These are phyloP conservation scores for Malachius bipustulatus DNA, from an alignment of 2,888 invertebrate species.

Conservation along the genomic window DNA sequence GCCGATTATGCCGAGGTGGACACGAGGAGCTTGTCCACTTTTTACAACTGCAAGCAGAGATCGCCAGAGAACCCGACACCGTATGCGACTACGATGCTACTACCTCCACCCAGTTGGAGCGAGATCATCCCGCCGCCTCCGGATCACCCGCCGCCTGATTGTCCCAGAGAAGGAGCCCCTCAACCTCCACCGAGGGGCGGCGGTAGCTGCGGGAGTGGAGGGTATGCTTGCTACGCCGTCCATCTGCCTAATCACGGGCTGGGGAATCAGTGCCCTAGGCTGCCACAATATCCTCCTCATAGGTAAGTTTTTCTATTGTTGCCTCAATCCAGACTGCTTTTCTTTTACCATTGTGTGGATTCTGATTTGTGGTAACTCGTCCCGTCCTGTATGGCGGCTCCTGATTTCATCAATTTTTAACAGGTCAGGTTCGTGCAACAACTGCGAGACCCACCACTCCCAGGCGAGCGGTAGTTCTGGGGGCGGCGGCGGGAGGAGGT, in stretches of 20 bases:
- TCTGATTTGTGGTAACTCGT: too few relatives aligned
- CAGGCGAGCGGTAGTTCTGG: conserved; percentile 34
- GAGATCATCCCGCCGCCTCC: conserved; percentile 50
- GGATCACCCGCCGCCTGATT: conserved; percentile 47
- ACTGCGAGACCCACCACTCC: conserved; percentile 34
- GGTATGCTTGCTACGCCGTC: conserved; percentile 36
- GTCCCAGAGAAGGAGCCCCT: conserved; percentile 32
- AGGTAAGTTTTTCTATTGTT: too few relatives aligned
- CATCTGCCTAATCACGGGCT: conserved; percentile 28
- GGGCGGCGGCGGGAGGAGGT: too few relatives aligned
- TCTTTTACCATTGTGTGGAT: too few relatives aligned
- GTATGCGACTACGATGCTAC: conserved; percentile 63
- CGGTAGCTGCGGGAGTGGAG: conserved; percentile 32
- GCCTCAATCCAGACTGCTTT: too few relatives aligned
- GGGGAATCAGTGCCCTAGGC: conserved; percentile 23
- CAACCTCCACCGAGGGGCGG: conserved; percentile 32
- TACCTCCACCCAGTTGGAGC: conserved; percentile 45
- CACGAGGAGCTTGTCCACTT: conserved; percentile 54
- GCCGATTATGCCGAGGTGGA: conserved; percentile 60
- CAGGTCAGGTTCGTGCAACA: conserved; percentile 32
- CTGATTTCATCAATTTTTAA: too few relatives aligned
- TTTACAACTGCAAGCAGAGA: conserved; percentile 57
- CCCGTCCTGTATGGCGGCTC: too few relatives aligned
- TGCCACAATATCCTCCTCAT: conserved; percentile 22
- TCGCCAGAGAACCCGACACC: conserved; percentile 55